Conservation (phyloP, 2,113 vertebrate species). For the Thamnophis sirtalis region DNA sequence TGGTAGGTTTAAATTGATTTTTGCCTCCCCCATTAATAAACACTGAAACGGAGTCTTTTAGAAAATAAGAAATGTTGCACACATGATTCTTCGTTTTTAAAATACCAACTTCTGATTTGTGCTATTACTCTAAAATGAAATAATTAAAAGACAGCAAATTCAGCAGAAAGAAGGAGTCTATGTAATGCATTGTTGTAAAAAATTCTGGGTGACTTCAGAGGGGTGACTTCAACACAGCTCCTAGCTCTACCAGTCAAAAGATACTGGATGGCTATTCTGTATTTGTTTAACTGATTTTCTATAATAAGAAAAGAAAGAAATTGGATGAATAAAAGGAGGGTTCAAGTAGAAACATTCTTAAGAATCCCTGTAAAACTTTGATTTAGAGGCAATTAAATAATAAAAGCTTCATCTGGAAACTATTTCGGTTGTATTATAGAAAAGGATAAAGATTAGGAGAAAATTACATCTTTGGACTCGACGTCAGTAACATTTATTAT, state of each 20-base stretch:
- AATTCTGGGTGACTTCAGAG: not conserved
- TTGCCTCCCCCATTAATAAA: not conserved
- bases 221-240: not conserved
- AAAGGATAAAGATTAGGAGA: not conserved
- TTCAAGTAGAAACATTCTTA: not conserved
- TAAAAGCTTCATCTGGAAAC: not conserved
- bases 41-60: not conserved
- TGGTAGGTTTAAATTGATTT: not conserved
- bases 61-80: not conserved
- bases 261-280: not conserved
- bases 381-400: not conserved
- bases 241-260: not conserved
- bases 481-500: not conserved
- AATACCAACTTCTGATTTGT: not conserved
- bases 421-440: not conserved
- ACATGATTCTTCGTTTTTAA: not conserved
- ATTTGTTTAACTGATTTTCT: not conserved
- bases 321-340: not conserved
- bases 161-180: not conserved
- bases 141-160: not conserved
- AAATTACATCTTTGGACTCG: not conserved
- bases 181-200: not conserved
- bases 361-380: not conserved
- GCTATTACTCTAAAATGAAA: not conserved
- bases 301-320: not conserved